A percentile compares a stretch with the other conserved stretches of the same genome.
Evolutionary conservation across 1,140 invertebrate genomes (phyloP).

Genomic region (Cylas formicarius): DNA sequence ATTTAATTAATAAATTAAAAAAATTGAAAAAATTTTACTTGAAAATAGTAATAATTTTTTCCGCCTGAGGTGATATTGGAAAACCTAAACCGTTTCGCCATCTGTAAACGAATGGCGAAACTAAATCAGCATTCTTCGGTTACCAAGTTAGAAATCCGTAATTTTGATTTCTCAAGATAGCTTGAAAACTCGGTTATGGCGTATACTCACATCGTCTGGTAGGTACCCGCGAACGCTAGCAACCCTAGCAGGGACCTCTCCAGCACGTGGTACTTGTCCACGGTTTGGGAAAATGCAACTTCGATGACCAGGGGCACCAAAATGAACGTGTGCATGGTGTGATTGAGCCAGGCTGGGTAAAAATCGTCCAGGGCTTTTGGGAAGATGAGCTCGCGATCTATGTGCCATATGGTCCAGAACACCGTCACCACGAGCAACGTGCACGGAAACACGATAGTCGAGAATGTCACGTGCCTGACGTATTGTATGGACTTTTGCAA

Average conservation of each 20-base stretch:
- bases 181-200: neutral
- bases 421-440: slow-evolving; percentile 16
- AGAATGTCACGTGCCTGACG: slow-evolving; percentile 13
- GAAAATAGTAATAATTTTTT: no score
- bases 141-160: no score
- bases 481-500: slow-evolving; percentile 11
- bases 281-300: slow-evolving; percentile 6
- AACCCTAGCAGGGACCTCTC: slow-evolving; percentile 8
- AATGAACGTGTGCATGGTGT: slow-evolving; percentile 22
- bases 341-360: slow-evolving; percentile 24
- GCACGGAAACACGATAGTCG: slow-evolving; percentile 21
- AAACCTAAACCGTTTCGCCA: no score
- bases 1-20: no score
- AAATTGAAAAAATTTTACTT: no score
- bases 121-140: no score
- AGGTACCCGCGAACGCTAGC: slow-evolving; percentile 7
- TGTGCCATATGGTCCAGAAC: slow-evolving; percentile 22
- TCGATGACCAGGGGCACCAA: slow-evolving; percentile 19
- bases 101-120: no score
- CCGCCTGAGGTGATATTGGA: no score
- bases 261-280: slow-evolving; percentile 7
- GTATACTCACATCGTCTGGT: slow-evolving; percentile 22
- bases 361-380: slow-evolving; percentile 20
- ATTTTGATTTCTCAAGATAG: no score
- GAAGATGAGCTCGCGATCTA: slow-evolving; percentile 23